These are phyloP conservation scores for Kryphioiulus occultus DNA, from an alignment of 2,888 invertebrate genomes.

Conservation along the genomic window DNA sequence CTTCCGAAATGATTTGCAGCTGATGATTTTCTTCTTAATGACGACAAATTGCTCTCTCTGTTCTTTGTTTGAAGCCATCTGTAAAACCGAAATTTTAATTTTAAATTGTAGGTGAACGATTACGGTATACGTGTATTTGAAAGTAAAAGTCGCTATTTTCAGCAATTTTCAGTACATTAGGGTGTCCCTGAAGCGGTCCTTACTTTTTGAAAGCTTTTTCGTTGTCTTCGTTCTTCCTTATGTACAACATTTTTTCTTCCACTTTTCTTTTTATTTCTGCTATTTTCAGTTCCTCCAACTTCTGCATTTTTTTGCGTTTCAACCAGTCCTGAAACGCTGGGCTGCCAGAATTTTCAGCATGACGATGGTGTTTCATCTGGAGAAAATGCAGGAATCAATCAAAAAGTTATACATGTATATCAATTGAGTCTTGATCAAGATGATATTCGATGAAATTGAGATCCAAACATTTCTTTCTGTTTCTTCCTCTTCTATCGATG, in stretches of 20 bases:
- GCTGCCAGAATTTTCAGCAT: neutral
- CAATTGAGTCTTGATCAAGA: neutral
- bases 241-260: conserved; percentile 33
- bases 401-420: neutral
- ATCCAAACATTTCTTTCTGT: neutral
- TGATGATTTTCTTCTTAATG: conserved; percentile 19
- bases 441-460: neutral
- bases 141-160: too few relatives aligned
- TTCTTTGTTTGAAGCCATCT: conserved; percentile 3
- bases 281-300: conserved; percentile 4
- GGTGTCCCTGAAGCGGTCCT: neutral
- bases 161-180: too few relatives aligned
- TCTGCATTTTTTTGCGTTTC: conserved; percentile 39
- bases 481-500: neutral
- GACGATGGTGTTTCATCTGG: neutral
- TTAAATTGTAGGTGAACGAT: too few relatives aligned
- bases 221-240: conserved; percentile 34
- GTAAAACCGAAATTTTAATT: neutral
- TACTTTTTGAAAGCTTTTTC: conserved; percentile 43
- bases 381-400: neutral
- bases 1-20: neutral
- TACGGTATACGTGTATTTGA: too few relatives aligned
- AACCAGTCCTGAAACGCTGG: conserved; percentile 37
- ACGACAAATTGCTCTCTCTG: neutral
- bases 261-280: conserved; percentile 31